phyloP scores from a whole-genome alignment of 2,797 vertebrate genomes.

The Sparus aurata region DNA sequence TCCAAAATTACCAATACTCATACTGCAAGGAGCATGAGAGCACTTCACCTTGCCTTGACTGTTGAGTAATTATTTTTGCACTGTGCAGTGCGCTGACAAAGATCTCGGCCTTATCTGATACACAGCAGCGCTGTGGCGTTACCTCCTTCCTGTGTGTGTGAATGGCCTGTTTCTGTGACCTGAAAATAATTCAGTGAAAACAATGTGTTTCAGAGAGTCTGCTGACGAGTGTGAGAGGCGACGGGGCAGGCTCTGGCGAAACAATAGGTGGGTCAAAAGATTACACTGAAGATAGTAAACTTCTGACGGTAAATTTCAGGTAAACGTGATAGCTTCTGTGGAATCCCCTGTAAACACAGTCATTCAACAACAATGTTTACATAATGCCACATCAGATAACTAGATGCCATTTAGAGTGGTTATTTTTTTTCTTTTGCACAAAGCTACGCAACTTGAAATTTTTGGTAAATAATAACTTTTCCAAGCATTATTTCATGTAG shows the following conservation, averaged over 20 bases:
- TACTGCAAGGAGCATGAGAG: neutral
- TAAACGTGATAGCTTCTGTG: neutral
- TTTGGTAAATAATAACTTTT: too few relatives aligned
- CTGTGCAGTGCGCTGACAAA: neutral
- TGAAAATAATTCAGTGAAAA: neutral
- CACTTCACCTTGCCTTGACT: fast-evolving
- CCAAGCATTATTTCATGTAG: too few relatives aligned
- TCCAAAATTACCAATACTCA: too few relatives aligned
- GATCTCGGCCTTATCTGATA: constrained; percentile 49
- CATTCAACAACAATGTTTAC: neutral
- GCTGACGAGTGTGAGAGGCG: constrained; percentile 62
- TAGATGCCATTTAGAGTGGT: neutral
- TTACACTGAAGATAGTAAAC: neutral
- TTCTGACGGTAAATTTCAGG: neutral
- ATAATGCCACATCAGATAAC: neutral
- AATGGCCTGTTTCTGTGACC: constrained; percentile 12
- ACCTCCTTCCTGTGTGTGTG: constrained; percentile 49
- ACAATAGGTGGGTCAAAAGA: constrained; percentile 62
- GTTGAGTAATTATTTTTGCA: neutral
- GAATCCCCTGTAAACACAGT: neutral
- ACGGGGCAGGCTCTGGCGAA: constrained; percentile 43
- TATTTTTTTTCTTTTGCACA: too few relatives aligned
- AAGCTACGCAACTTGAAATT: neutral
- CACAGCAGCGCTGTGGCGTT: neutral
- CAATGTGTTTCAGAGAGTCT: constrained; percentile 72